Evolutionary conservation across 2,113 vertebrate species (phyloP).

Genomic region (Athene cunicularia): DNA sequence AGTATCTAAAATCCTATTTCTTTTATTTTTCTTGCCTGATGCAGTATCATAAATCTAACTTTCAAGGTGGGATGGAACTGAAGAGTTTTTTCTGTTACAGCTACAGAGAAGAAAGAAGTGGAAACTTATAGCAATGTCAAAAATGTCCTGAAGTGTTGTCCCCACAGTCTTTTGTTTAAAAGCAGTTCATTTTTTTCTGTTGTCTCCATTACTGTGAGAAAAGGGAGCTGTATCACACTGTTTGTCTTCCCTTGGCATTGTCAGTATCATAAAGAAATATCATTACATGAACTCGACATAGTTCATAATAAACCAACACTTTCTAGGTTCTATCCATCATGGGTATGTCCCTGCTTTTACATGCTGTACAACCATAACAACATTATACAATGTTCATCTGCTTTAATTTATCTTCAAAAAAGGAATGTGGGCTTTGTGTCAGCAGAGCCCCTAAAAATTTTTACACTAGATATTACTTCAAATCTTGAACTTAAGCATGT

Average conservation of each 20-base stretch:
- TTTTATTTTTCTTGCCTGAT: conserved; percentile 58
- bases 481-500: background rate
- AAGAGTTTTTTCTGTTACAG: conserved; percentile 78
- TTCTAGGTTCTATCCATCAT: conserved; percentile 34
- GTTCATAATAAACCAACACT: conserved; percentile 30
- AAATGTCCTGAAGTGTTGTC: conserved; percentile 77
- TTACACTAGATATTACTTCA: background rate
- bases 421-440: background rate
- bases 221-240: conserved; percentile 79
- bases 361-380: conserved; percentile 28
- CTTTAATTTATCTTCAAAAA: background rate
- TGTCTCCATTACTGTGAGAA: conserved; percentile 81
- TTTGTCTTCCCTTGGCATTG: conserved; percentile 83
- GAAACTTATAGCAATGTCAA: conserved; percentile 78
- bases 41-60: conserved; percentile 64
- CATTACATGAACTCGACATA: conserved; percentile 54
- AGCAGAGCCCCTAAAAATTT: background rate
- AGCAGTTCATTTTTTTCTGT: conserved; percentile 79
- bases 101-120: conserved; percentile 79
- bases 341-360: conserved; percentile 57
- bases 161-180: conserved; percentile 81
- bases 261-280: conserved; percentile 68
- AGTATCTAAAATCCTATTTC: conserved; percentile 50
- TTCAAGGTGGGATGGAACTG: conserved; percentile 68
- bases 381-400: background rate